Base-by-base conservation (phyloP, 1,140 invertebrate genomes). In the Notospermus geniculatus region DNA sequence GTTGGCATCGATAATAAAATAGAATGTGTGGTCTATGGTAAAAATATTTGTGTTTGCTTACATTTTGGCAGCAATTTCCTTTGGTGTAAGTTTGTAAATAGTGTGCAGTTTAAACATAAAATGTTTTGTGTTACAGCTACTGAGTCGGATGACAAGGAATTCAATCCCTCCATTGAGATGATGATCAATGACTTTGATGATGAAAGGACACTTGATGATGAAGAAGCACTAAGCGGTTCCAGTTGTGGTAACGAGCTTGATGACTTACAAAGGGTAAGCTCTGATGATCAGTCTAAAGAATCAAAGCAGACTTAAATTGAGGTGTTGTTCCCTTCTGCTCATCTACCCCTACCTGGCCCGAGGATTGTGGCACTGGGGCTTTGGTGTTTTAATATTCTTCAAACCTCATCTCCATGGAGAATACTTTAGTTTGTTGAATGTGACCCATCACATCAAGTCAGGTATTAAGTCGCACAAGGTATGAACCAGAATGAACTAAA, bases 141-240 rank as follows among this genome's bases (percentile, higher is more conserved):
- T 11, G 32, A 60, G 43, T 25, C 46, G 4, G 46, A 50, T 32
- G 85, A 85, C 60, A 75, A 85, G 67, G 88, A 89, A 68, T 88
- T 89, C 83, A 88, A 88, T 75, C 87, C 88, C 41, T 82, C 85
- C 36, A 86, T 86, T 50, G 93, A 95, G 81, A 93, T 96, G 91
- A 88, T 97, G 84, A 88, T 96, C 60, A 91, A 96, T 87, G 93
- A 96, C 82, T 96, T 93, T 84, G 94, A 97, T 83, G 95, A 97
- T 84, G 95, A 97, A 79, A 86, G 90, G 75, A 97, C 94, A 52
- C 76, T 97, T 72, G 94, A 96, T 78, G 94, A 97, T 84, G 94
- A 97, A 85, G 95, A 97, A 86, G 92, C 91, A 32, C 83, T 96
- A 77, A 81, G 79, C 73, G 73, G 74, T 30, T 69, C 64, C 50